These are phyloP conservation scores for Molossus molossus DNA, from an alignment of 2,797 vertebrate species.

Conservation along the genomic window DNA sequence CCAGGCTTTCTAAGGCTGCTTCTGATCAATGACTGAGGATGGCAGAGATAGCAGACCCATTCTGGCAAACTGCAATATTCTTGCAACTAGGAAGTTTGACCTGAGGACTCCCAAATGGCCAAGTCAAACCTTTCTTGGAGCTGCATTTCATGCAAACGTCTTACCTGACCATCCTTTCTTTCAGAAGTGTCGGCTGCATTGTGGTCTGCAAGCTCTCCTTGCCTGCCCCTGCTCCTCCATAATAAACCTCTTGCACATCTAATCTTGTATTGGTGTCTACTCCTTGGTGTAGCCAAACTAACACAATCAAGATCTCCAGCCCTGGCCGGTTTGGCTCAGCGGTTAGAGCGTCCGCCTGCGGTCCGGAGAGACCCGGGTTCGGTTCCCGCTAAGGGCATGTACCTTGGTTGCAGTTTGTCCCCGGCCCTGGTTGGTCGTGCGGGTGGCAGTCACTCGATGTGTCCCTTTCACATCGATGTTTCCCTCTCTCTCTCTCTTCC, in stretches of 20 bases:
- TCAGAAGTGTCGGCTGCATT: neutral
- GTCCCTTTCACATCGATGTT: no score
- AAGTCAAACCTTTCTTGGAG: neutral
- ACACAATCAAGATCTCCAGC: neutral
- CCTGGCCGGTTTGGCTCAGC: no score
- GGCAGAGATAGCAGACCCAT: neutral
- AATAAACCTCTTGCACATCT: neutral
- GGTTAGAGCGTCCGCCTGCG: no score
- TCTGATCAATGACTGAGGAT: neutral
- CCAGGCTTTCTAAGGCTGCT: neutral
- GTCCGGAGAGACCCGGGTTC: no score
- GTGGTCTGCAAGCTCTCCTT: neutral
- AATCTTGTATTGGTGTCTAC: neutral
- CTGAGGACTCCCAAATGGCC: neutral
- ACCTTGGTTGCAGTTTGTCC: no score
- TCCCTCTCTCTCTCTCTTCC: no score
- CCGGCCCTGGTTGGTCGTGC: no score
- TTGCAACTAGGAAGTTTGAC: neutral
- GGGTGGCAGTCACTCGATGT: no score
- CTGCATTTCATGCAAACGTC: neutral
- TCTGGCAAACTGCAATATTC: neutral
- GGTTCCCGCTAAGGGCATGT: no score
- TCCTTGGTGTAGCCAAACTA: neutral
- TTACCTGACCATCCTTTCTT: neutral
- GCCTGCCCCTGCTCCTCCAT: neutral